These are phyloP conservation scores for Poeciliopsis occidentalis DNA, from an alignment of 2,113 vertebrate genomes.

Conservation along the genomic window DNA sequence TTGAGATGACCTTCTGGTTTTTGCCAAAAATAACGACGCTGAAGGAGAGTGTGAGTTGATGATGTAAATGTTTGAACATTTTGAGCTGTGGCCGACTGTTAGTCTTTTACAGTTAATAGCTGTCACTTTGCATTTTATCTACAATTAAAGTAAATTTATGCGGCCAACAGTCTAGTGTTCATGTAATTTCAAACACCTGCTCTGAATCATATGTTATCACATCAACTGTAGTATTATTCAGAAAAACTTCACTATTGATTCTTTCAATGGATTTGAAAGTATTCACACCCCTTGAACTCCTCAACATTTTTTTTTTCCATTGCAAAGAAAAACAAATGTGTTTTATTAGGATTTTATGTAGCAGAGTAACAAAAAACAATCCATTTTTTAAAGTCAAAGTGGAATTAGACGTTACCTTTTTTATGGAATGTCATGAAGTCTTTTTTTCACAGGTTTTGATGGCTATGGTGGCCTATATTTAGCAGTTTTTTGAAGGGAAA, in stretches of 20 bases:
- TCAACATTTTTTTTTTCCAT: neutral
- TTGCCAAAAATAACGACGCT: constrained; percentile 9
- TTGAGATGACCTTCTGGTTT: constrained; percentile 28
- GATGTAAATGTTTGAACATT: constrained; percentile 9
- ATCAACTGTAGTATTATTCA: constrained; percentile 8
- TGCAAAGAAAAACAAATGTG: too few relatives aligned
- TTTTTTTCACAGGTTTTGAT: too few relatives aligned
- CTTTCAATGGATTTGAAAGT: neutral
- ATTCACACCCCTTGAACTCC: neutral
- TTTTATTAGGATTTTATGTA: too few relatives aligned
- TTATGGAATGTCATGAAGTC: too few relatives aligned
- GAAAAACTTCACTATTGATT: neutral
- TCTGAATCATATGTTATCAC: neutral
- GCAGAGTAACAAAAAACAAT: too few relatives aligned
- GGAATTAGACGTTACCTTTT: too few relatives aligned
- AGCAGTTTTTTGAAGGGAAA: too few relatives aligned
- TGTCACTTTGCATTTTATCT: constrained; percentile 7
- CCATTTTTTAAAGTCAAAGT: too few relatives aligned
- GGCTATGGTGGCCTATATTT: too few relatives aligned
- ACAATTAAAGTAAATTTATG: constrained; percentile 3
- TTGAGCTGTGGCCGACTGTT: constrained; percentile 9
- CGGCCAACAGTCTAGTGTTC: constrained; percentile 16
- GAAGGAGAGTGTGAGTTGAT: constrained; percentile 3
- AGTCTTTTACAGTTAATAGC: constrained; percentile 7
- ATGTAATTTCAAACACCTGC: constrained; percentile 36